phyloP scores from a whole-genome alignment of 2,888 invertebrate species.

The Aquatica leii region DNA sequence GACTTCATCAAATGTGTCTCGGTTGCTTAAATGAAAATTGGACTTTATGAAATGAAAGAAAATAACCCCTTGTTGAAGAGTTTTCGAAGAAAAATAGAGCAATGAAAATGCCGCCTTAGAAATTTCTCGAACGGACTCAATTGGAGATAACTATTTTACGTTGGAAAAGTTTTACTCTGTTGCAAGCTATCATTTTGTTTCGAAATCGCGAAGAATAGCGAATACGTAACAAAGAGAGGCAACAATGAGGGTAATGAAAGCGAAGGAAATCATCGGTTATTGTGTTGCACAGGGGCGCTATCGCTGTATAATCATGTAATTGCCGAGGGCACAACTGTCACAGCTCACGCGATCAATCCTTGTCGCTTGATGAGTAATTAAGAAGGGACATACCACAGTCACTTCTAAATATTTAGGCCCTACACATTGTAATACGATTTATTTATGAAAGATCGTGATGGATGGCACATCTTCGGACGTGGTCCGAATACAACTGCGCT shows the following conservation, averaged over 20 bases:
- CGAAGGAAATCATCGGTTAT: constrained; percentile 59
- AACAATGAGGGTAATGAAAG: constrained; percentile 61
- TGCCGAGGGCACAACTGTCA: constrained; percentile 53
- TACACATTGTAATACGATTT: constrained; percentile 43
- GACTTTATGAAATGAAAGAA: constrained; percentile 21
- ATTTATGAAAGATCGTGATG: constrained; percentile 49
- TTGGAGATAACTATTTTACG: constrained; percentile 46
- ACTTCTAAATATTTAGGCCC: constrained; percentile 51
- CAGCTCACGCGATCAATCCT: constrained; percentile 59
- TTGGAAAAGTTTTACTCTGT: constrained; percentile 49
- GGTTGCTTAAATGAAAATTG: constrained; percentile 36
- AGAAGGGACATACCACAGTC: constrained; percentile 46
- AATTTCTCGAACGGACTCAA: constrained; percentile 43
- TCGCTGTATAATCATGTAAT: constrained; percentile 57
- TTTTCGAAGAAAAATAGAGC: constrained; percentile 49
- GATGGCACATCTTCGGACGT: constrained; percentile 44
- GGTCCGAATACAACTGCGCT: constrained; percentile 43
- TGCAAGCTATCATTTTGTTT: constrained; percentile 58
- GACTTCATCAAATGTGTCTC: constrained; percentile 48
- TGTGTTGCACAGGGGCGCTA: constrained; percentile 48
- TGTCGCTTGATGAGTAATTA: constrained; percentile 55
- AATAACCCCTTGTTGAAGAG: constrained; percentile 45
- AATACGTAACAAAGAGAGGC: constrained; percentile 53
- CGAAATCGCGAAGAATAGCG: constrained; percentile 51
- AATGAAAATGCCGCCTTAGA: constrained; percentile 47